phyloP scores from a whole-genome alignment of 37 sponge, comb jelly and placozoan genomes.

The Petrosia ficiformis region DNA sequence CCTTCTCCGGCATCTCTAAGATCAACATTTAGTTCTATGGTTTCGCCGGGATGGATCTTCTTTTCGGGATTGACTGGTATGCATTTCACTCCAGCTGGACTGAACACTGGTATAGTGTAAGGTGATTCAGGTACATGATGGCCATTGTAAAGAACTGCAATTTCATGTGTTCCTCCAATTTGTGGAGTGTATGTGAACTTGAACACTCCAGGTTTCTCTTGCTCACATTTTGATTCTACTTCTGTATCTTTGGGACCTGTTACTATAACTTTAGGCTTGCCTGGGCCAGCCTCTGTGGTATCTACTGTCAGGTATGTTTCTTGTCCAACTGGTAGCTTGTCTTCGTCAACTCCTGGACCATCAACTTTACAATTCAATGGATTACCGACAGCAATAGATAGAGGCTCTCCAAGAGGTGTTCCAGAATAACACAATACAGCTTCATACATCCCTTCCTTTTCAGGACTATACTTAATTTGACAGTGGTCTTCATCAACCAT shows the following conservation, averaged over 20 bases:
- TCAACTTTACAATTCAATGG: constrained; percentile 69
- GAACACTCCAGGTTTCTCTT: constrained; percentile 33
- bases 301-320: constrained; percentile 83
- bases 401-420: constrained; percentile 15
- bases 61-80: constrained; percentile 57
- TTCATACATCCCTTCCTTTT: constrained; percentile 31
- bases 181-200: constrained; percentile 66
- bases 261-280: constrained; percentile 38
- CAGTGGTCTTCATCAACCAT: constrained; percentile 53
- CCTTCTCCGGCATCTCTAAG: constrained; percentile 75
- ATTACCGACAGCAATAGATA: constrained; percentile 39
- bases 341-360: constrained; percentile 85
- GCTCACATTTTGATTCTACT: constrained; percentile 4
- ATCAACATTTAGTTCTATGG: constrained; percentile 58
- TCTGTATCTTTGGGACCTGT: constrained; percentile 5
- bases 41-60: constrained; percentile 38
- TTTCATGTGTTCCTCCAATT: constrained; percentile 68
- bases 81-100: constrained; percentile 49
- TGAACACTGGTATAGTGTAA: constrained; percentile 60
- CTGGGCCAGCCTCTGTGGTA: constrained; percentile 81
- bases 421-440: constrained; percentile 22
- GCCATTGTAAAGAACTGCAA: constrained; percentile 80
- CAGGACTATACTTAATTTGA: constrained; percentile 64
- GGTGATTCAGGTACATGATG: constrained; percentile 79
- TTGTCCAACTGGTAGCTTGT: constrained; percentile 50